Evolutionary conservation across 2,888 invertebrate genomes (phyloP).

Genomic region (Orchestes rusci): DNA sequence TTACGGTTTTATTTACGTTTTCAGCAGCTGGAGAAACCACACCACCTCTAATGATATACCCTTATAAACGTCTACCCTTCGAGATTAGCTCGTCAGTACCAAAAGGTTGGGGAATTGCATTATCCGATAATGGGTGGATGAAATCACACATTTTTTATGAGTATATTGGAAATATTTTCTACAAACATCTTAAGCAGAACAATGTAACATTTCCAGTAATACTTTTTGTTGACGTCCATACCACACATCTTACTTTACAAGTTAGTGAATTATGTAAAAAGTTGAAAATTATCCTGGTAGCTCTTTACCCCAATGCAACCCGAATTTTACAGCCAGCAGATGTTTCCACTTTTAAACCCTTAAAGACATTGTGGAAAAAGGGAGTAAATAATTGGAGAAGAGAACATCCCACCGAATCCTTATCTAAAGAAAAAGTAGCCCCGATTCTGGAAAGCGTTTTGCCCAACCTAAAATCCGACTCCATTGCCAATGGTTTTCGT

Average conservation of each 20-base stretch:
- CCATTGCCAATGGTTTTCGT: slow-evolving; percentile 22
- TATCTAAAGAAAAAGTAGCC: slow-evolving; percentile 9
- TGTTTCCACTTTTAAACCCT: slow-evolving; percentile 11
- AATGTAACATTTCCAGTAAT: slow-evolving; percentile 32
- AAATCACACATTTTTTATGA: too few species aligned
- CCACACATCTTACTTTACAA: too few species aligned
- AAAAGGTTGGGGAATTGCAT: too few species aligned
- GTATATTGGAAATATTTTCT: too few species aligned
- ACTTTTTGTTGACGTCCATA: slow-evolving; percentile 39
- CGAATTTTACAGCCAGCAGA: slow-evolving; percentile 14
- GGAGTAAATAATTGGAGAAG: slow-evolving; percentile 5
- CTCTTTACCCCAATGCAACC: slow-evolving; percentile 26
- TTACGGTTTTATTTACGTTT: slow-evolving; percentile 39
- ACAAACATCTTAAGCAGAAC: too few species aligned
- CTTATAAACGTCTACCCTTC: slow-evolving; percentile 29
- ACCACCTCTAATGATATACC: slow-evolving; percentile 35
- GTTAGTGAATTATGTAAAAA: slow-evolving; percentile 12
- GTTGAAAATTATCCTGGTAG: slow-evolving; percentile 27
- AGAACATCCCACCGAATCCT: slow-evolving; percentile 8
- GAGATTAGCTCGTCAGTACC: slow-evolving; percentile 33
- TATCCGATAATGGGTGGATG: too few species aligned
- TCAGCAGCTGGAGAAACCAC: background rate
- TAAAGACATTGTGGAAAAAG: slow-evolving; percentile 14
- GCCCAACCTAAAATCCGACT: slow-evolving; percentile 3
- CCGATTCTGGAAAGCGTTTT: slow-evolving; percentile 8